These are phyloP conservation scores for Drymonia ruficornis DNA, from an alignment of 2,888 invertebrate genomes.

Conservation along the genomic window DNA sequence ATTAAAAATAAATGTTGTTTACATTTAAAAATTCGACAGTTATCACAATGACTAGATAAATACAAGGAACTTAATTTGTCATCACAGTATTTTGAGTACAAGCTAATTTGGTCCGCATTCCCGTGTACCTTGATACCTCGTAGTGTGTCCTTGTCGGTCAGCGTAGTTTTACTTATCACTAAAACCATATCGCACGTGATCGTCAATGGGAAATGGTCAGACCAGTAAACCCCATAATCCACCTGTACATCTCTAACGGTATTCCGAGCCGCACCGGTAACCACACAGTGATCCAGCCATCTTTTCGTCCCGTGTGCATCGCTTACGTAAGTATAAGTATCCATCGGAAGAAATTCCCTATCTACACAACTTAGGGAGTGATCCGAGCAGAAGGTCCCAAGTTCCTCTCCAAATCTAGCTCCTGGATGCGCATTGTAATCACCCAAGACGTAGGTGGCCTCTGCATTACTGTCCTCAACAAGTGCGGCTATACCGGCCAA, in stretches of 20 bases:
- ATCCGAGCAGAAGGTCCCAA: conserved; percentile 25
- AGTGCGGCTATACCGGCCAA: conserved; percentile 25
- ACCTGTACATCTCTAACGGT: conserved; percentile 4
- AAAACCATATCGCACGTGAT: conserved; percentile 1
- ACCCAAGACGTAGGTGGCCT: conserved; percentile 26
- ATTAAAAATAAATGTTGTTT: too few relatives aligned
- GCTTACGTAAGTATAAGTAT: conserved; percentile 29
- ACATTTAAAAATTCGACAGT: too few relatives aligned
- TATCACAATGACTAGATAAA: too few relatives aligned
- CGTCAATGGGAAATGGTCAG: conserved; percentile 5
- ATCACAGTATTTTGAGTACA: too few relatives aligned
- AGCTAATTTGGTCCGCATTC: too few relatives aligned
- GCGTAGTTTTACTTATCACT: too few relatives aligned
- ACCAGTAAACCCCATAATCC: conserved; percentile 8
- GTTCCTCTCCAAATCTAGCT: conserved; percentile 24
- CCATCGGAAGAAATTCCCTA: conserved; percentile 13
- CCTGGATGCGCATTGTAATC: conserved; percentile 37
- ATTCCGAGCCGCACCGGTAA: conserved; percentile 1
- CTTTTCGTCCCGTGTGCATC: conserved; percentile 21
- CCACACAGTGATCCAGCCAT: conserved; percentile 14
- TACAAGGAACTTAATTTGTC: too few relatives aligned
- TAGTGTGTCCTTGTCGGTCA: too few relatives aligned
- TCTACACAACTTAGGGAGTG: conserved; percentile 31
- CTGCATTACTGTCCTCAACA: conserved; percentile 16
- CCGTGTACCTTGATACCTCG: too few relatives aligned